phyloP scores from a whole-genome alignment of 1,140 invertebrate genomes.

The Dreissena rostriformis region DNA sequence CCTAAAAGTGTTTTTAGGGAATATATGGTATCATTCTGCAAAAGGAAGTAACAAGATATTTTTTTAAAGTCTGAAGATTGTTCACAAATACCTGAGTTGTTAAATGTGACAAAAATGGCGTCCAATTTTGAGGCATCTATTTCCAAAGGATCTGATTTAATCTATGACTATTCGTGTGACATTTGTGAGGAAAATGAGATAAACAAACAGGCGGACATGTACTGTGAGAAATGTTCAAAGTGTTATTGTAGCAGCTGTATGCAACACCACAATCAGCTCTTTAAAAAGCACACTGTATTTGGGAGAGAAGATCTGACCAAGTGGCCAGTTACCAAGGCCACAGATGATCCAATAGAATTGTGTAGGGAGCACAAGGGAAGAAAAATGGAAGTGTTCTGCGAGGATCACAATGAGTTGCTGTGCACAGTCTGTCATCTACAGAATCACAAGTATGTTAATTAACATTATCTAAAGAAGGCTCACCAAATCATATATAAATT shows the following conservation, averaged over 20 bases:
- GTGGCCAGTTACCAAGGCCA: background rate
- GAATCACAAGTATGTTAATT: too few species aligned
- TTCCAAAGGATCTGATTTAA: background rate
- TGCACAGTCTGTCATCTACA: background rate
- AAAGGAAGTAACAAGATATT: too few species aligned
- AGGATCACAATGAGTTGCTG: background rate
- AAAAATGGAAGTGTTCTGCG: background rate
- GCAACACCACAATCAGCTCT: background rate
- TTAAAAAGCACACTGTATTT: background rate
- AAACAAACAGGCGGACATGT: background rate
- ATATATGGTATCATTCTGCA: too few species aligned
- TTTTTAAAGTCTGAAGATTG: too few species aligned
- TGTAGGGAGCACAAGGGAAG: background rate
- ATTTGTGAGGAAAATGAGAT: background rate
- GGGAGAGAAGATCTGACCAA: slow-evolving; percentile 1
- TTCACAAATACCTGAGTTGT: too few species aligned
- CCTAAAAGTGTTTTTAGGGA: too few species aligned
- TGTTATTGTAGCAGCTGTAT: slow-evolving; percentile 2
- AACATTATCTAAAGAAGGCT: too few species aligned
- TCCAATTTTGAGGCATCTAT: slow-evolving; percentile 1
- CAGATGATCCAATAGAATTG: background rate
- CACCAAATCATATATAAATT: too few species aligned
- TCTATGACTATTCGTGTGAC: background rate
- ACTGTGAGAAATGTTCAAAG: background rate
- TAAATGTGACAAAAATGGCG: background rate